A percentile compares a stretch with the other conserved stretches of the same genome.
phyloP scores from a whole-genome alignment of 2,797 vertebrate genomes.

The Antennarius maculatus region DNA sequence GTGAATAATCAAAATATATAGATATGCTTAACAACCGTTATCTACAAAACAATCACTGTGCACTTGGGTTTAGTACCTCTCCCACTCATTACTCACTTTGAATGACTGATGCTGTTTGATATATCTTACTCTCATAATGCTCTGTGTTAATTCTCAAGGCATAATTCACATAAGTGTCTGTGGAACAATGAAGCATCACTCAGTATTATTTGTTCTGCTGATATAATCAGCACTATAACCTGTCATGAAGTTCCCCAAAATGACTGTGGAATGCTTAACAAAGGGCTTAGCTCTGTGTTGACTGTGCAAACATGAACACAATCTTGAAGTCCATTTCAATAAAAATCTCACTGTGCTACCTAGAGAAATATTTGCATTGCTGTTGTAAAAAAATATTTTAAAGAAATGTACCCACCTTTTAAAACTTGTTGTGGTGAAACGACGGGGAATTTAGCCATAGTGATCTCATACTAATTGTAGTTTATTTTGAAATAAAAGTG shows the following conservation, averaged over 20 bases:
- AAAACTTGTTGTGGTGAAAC: neutral
- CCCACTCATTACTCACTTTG: conserved; percentile 21
- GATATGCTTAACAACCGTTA: too few relatives aligned
- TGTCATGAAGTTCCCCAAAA: conserved; percentile 37
- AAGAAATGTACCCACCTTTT: neutral
- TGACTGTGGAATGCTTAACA: conserved; percentile 47
- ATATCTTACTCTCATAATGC: conserved; percentile 18
- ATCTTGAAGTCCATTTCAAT: conserved; percentile 37
- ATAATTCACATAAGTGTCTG: conserved; percentile 39
- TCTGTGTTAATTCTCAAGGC: conserved; percentile 35
- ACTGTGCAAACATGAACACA: conserved; percentile 40
- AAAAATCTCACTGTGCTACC: conserved; percentile 64
- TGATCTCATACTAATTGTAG: conserved; percentile 31
- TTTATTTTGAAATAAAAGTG: conserved; percentile 41
- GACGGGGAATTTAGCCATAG: conserved; percentile 18
- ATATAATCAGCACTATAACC: conserved; percentile 21
- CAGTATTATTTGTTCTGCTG: conserved; percentile 8
- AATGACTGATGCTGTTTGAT: conserved; percentile 25
- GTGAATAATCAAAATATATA: conserved; percentile 35
- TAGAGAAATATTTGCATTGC: conserved; percentile 45
- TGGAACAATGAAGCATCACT: conserved; percentile 1
- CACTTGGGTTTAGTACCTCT: conserved; percentile 35
- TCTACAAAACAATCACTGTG: neutral
- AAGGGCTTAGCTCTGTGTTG: conserved; percentile 66
- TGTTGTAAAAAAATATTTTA: neutral